A percentile compares a stretch with the other conserved stretches of the same genome.
These are phyloP conservation scores for Pogonophryne albipinna DNA, from an alignment of 2,797 vertebrate species.

Conservation along the genomic window DNA sequence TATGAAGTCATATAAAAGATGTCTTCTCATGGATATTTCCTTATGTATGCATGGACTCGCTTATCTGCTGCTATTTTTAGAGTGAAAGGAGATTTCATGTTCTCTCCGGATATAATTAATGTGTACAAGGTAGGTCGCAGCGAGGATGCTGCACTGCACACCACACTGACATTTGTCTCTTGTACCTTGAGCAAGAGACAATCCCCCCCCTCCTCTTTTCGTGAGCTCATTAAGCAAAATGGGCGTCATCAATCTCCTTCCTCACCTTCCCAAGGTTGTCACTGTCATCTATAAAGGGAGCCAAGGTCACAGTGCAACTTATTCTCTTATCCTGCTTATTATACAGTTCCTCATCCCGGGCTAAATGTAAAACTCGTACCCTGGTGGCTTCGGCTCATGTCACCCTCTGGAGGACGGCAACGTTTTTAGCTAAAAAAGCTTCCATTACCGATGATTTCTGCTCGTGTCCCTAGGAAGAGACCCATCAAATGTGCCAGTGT, in stretches of 20 bases:
- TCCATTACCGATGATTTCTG: slow-evolving; percentile 37
- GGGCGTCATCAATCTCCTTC: slow-evolving; percentile 67
- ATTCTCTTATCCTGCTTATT: slow-evolving; percentile 66
- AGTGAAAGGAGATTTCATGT: slow-evolving; percentile 7
- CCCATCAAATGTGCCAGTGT: not conserved
- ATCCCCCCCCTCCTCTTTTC: slow-evolving; percentile 22
- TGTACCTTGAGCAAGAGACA: slow-evolving; percentile 40
- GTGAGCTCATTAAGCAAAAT: slow-evolving; percentile 71
- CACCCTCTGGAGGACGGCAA: slow-evolving; percentile 41
- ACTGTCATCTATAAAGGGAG: slow-evolving; percentile 71
- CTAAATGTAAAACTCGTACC: slow-evolving; percentile 69
- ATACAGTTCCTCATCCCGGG: slow-evolving; percentile 51
- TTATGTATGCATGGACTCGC: not conserved
- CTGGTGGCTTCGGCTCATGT: slow-evolving; percentile 38
- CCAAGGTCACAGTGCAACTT: slow-evolving; percentile 66
- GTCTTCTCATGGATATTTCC: not conserved
- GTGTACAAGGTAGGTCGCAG: slow-evolving; percentile 6
- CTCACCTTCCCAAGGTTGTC: slow-evolving; percentile 67
- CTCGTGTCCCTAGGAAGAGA: slow-evolving; percentile 13
- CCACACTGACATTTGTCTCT: slow-evolving; percentile 29
- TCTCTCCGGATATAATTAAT: slow-evolving; percentile 29
- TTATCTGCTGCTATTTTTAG: slow-evolving; percentile 49
- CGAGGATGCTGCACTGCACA: slow-evolving; percentile 15
- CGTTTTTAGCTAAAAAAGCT: slow-evolving; percentile 46
- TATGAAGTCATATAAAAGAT: not conserved